Conservation (phyloP, 1,140 invertebrate species). For the Drosophila orosa region DNA sequence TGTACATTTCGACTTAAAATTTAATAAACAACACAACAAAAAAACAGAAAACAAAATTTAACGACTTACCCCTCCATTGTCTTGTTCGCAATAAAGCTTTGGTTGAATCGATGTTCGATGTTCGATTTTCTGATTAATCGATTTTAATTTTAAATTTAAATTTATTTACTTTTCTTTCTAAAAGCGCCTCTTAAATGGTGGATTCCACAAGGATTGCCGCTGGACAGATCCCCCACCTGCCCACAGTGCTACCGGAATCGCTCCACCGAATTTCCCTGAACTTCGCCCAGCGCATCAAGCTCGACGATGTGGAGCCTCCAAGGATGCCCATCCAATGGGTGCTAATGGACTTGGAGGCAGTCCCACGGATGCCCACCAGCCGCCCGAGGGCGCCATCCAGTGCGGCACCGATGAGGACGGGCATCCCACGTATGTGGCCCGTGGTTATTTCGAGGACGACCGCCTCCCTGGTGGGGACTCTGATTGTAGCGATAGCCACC, state of each 20-base stretch:
- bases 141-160: no score
- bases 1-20: no score
- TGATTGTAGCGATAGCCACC: slow-evolving; percentile 63
- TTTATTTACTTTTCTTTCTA: no score
- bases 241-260: slow-evolving; percentile 65
- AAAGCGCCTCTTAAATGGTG: no score
- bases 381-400: slow-evolving; percentile 58
- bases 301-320: slow-evolving; percentile 48
- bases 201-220: slow-evolving; percentile 70
- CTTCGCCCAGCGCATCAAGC: slow-evolving; percentile 55
- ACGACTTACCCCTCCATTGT: no score
- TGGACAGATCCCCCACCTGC: slow-evolving; percentile 54
- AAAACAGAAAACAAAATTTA: no score
- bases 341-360: slow-evolving; percentile 45
- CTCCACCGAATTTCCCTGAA: slow-evolving; percentile 72
- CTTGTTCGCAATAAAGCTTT: no score
- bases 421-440: slow-evolving; percentile 68
- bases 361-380: background rate
- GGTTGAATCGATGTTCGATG: no score
- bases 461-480: slow-evolving; percentile 56
- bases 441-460: slow-evolving; percentile 64
- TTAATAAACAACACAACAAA: no score
- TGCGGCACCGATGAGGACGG: slow-evolving; percentile 66
- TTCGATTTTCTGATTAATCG: no score
- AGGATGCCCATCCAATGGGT: slow-evolving; percentile 43